These are phyloP conservation scores for Aphaenogaster ashmeadi DNA, from an alignment of 1,140 invertebrate genomes.

Conservation along the genomic window DNA sequence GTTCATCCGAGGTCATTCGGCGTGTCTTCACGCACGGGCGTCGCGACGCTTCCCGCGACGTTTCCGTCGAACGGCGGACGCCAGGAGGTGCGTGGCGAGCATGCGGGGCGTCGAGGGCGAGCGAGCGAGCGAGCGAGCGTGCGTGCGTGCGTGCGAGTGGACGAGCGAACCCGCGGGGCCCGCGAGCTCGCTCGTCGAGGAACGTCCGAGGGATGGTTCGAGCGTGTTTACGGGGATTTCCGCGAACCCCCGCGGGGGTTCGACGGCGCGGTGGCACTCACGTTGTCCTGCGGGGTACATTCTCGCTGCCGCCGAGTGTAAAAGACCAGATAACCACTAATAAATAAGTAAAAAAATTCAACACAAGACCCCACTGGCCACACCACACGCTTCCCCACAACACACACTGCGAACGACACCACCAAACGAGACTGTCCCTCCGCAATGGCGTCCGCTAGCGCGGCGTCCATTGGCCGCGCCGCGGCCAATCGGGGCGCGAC, in stretches of 20 bases:
- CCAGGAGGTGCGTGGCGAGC: background rate
- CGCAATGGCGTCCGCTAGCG: constrained; percentile 80
- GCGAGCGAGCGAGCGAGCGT: background rate
- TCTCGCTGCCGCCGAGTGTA: constrained; percentile 78
- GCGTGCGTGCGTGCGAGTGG: background rate
- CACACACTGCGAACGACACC: constrained; percentile 78
- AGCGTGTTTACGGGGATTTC: constrained; percentile 35
- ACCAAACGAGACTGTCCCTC: constrained; percentile 68
- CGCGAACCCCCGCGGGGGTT: background rate
- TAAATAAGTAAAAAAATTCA: constrained; percentile 85
- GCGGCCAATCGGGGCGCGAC: constrained; percentile 64
- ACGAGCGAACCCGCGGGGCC: background rate
- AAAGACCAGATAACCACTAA: constrained; percentile 82
- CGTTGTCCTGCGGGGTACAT: constrained; percentile 88
- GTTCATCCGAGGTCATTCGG: constrained; percentile 78
- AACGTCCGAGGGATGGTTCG: constrained; percentile 7
- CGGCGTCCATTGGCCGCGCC: constrained; percentile 68
- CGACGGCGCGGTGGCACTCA: constrained; percentile 79
- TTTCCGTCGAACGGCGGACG: background rate
- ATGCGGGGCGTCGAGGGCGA: background rate
- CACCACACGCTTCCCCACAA: constrained; percentile 84
- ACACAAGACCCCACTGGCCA: constrained; percentile 84
- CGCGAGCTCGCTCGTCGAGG: constrained; percentile 7
- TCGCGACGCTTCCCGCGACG: constrained; percentile 10
- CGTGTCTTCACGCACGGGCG: constrained; percentile 48